phyloP scores from a whole-genome alignment of 2,113 vertebrate genomes.

The Pandion haliaetus region DNA sequence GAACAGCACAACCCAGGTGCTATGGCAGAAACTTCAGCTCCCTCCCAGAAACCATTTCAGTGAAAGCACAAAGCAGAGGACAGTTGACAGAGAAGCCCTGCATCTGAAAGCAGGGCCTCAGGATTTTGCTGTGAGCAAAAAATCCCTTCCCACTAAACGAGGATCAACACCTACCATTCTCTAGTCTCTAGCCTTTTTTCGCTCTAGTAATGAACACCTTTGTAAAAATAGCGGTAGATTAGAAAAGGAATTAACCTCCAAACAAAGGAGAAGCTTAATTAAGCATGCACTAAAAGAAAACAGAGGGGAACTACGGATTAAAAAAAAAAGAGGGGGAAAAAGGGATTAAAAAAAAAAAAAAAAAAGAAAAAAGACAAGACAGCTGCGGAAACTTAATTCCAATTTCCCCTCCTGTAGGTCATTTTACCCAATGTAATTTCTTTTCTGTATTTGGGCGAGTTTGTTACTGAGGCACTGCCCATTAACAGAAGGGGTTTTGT shows the following conservation, averaged over 20 bases:
- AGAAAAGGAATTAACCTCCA: conserved; percentile 30
- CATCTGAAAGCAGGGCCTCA: accelerated
- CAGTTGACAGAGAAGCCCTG: neutral
- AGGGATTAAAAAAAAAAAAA: neutral
- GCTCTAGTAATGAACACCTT: neutral
- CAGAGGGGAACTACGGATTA: neutral
- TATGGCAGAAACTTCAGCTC: neutral
- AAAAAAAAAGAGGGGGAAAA: too few species aligned
- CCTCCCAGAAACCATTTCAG: neutral
- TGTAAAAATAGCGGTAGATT: conserved; percentile 20
- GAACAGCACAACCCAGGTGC: neutral
- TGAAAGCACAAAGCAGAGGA: neutral
- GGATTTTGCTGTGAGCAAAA: neutral
- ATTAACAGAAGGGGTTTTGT: neutral
- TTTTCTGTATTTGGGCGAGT: neutral
- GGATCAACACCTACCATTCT: neutral
- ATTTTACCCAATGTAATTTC: conserved; percentile 39
- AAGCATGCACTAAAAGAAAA: neutral
- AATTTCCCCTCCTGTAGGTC: conserved; percentile 4
- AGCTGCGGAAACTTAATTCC: conserved; percentile 21
- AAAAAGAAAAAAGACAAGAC: neutral
- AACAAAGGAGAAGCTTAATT: conserved; percentile 37
- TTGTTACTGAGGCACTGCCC: neutral
- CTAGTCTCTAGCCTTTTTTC: neutral
- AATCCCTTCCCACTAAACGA: neutral